Percentiles rank a stretch among this genome's conserved stretches.
These are phyloP conservation scores for Synergus japonicus DNA, from an alignment of 2,888 invertebrate genomes.

Conservation along the genomic window DNA sequence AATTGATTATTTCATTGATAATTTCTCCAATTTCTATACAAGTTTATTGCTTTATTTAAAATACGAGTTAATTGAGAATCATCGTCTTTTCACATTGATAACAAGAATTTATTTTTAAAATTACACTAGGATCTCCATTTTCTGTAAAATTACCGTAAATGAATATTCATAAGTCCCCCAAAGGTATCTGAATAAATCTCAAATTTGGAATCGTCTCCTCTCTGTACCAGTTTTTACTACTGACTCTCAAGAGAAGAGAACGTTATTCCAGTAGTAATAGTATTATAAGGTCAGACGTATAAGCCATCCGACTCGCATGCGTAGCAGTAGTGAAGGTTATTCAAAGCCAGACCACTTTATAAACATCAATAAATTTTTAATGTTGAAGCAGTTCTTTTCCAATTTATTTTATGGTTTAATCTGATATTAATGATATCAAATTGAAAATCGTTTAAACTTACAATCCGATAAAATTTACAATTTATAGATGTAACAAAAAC, in stretches of 20 bases:
- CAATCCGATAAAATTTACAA: no score
- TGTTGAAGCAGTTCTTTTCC: background rate
- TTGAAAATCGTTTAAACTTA: background rate
- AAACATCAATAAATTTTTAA: background rate
- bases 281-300: slow-evolving; percentile 13
- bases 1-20: background rate
- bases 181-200: slow-evolving; percentile 6
- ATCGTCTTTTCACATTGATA: background rate
- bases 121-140: background rate
- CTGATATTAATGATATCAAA: background rate
- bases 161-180: background rate
- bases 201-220: background rate
- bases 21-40: no score
- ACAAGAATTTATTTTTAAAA: background rate
- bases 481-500: background rate
- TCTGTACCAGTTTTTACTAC: slow-evolving; percentile 5
- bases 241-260: background rate
- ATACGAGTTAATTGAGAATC: no score
- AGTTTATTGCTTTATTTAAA: no score
- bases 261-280: background rate
- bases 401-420: background rate
- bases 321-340: slow-evolving; percentile 30
- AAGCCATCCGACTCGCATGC: slow-evolving; percentile 18
- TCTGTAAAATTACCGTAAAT: background rate
- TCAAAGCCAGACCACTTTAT: slow-evolving; percentile 21